These are phyloP conservation scores for Ormyrus pomaceus DNA, from an alignment of 2,888 invertebrate species.

Conservation along the genomic window DNA sequence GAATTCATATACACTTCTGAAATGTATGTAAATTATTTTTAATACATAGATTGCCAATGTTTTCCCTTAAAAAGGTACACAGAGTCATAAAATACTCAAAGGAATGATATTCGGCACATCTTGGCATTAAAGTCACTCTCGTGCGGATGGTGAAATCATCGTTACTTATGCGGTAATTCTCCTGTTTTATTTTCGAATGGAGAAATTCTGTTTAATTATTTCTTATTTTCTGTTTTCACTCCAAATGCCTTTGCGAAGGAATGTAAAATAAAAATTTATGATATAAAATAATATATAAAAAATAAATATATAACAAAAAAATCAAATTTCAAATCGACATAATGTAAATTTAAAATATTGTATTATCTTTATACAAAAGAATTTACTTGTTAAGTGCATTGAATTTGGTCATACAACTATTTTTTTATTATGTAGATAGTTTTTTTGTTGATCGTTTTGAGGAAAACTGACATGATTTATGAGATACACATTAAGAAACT, in stretches of 20 bases:
- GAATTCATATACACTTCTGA: not conserved
- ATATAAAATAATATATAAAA: constrained; percentile 31
- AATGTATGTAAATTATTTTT: not conserved
- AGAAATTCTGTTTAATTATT: constrained; percentile 42
- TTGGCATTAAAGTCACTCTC: constrained; percentile 66
- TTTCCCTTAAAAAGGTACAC: constrained; percentile 61
- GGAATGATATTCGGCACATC: constrained; percentile 69
- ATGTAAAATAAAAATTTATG: constrained; percentile 32
- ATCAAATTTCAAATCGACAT: constrained; percentile 17
- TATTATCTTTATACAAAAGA: constrained; percentile 32
- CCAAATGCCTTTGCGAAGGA: constrained; percentile 37
- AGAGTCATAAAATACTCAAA: constrained; percentile 61
- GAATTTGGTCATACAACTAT: constrained; percentile 12
- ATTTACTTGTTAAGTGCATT: constrained; percentile 29
- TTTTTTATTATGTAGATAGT: constrained; percentile 45
- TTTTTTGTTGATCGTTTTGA: constrained; percentile 32
- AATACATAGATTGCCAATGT: constrained; percentile 13
- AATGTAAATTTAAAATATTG: constrained; percentile 21
- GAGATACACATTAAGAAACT: constrained; percentile 24
- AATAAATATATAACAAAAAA: constrained; percentile 29
- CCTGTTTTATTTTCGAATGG: constrained; percentile 26
- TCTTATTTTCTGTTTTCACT: constrained; percentile 28
- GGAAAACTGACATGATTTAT: constrained; percentile 19
- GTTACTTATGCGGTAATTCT: constrained; percentile 28
- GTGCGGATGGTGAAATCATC: constrained; percentile 53